These are phyloP conservation scores for Leptoteleia sp. DNA, from an alignment of 1,140 invertebrate species.

Conservation along the genomic window DNA sequence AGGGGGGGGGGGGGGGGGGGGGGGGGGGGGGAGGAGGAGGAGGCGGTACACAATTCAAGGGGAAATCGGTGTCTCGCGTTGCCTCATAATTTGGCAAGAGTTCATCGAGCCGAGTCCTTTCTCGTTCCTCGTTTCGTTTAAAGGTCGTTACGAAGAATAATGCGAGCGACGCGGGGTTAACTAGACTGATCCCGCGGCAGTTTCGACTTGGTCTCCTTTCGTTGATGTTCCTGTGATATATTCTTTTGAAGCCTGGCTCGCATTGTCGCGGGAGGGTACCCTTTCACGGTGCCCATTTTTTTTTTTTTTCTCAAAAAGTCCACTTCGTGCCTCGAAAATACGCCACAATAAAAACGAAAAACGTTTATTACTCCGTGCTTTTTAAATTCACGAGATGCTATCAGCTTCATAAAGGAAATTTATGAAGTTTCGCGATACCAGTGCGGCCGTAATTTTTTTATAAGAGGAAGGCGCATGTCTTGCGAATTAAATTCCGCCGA, in stretches of 20 bases:
- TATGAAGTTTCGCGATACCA: slow-evolving; percentile 37
- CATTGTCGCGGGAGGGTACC: slow-evolving; percentile 47
- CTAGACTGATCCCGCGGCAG: slow-evolving; percentile 65
- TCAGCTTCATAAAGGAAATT: slow-evolving; percentile 55
- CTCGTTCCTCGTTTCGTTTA: slow-evolving; percentile 64
- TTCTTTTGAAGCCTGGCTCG: slow-evolving; percentile 52
- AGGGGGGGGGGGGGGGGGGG: too few relatives aligned
- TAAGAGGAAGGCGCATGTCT: slow-evolving; percentile 27
- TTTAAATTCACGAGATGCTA: slow-evolving; percentile 57
- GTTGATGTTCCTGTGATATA: slow-evolving; percentile 58
- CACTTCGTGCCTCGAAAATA: slow-evolving; percentile 53
- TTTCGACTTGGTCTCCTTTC: slow-evolving; percentile 56
- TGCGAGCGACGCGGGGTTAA: slow-evolving; percentile 64
- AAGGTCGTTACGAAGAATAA: slow-evolving; percentile 67
- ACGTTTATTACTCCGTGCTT: slow-evolving; percentile 53
- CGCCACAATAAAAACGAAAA: slow-evolving; percentile 56
- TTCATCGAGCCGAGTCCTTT: slow-evolving; percentile 60
- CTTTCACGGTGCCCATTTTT: slow-evolving; percentile 56
- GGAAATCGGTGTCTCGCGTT: slow-evolving; percentile 54
- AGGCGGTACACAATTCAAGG: slow-evolving; percentile 48
- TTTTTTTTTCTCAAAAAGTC: too few relatives aligned
- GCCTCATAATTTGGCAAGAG: slow-evolving; percentile 57
- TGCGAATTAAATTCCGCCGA: slow-evolving; percentile 9
- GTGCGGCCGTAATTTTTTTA: slow-evolving; percentile 7
- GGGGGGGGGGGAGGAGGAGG: too few relatives aligned